phyloP scores from a whole-genome alignment of 2,888 invertebrate genomes.

The Cotesia congregata region DNA sequence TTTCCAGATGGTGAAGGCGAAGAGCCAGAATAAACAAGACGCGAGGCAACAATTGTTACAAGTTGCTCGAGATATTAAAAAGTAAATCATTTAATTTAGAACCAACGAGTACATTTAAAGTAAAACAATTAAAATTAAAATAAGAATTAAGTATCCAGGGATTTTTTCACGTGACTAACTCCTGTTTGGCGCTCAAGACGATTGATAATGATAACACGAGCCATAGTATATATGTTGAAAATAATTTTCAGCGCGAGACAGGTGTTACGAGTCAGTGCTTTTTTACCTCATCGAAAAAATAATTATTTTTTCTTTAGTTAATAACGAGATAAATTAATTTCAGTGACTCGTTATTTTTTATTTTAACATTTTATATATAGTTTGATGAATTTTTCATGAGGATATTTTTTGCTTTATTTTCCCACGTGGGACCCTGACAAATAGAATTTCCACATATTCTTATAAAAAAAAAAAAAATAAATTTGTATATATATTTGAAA shows the following conservation, averaged over 20 bases:
- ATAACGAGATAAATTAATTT: constrained; percentile 14
- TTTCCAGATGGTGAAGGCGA: constrained; percentile 58
- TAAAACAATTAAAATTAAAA: constrained; percentile 22
- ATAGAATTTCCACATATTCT: constrained; percentile 21
- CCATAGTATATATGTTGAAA: constrained; percentile 51
- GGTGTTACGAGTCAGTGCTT: constrained; percentile 45
- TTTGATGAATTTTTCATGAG: constrained; percentile 51
- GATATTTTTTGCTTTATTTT: constrained; percentile 32
- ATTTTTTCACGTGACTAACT: constrained; percentile 48
- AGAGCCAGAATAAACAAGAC: constrained; percentile 57
- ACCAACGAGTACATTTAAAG: constrained; percentile 22
- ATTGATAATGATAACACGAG: constrained; percentile 53
- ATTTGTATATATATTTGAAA: constrained; percentile 22
- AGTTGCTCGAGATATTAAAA: constrained; percentile 18
- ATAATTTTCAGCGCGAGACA: constrained; percentile 46
- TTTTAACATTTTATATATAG: constrained; percentile 47
- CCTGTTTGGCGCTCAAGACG: constrained; percentile 54
- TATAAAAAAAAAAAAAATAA: neutral
- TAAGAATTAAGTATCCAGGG: constrained; percentile 32
- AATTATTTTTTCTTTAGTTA: neutral
- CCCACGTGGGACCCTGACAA: neutral
- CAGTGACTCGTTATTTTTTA: constrained; percentile 13
- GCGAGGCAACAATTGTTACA: constrained; percentile 25
- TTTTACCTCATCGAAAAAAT: neutral
- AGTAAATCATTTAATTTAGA: constrained; percentile 26